Evolutionary conservation across 2,113 vertebrate genomes (phyloP).

Genomic region (Tragelaphus strepsiceros): DNA sequence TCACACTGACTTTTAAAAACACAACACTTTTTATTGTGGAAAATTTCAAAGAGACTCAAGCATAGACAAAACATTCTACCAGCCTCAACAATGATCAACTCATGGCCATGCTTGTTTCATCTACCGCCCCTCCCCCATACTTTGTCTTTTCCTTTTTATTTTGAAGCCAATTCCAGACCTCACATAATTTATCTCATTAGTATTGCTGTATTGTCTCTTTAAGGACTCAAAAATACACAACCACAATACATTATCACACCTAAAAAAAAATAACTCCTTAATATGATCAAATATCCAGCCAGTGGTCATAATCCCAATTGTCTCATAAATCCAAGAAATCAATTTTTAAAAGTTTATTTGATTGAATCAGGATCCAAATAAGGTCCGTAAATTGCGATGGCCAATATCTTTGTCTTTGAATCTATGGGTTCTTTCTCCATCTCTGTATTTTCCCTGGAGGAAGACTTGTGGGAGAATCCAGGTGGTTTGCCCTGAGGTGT

Average conservation of each 20-base stretch:
- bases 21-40: conserved; percentile 41
- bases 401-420: neutral
- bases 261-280: neutral
- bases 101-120: neutral
- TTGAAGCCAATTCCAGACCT: conserved; percentile 26
- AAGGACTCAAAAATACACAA: neutral
- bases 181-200: neutral
- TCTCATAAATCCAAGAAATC: neutral
- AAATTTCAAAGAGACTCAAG: conserved; percentile 48
- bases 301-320: neutral
- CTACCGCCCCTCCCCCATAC: neutral
- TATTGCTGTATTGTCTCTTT: neutral
- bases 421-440: neutral
- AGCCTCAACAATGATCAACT: neutral
- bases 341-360: neutral
- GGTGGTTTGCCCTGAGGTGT: neutral
- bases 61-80: neutral
- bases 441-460: neutral
- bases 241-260: neutral
- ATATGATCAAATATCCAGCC: neutral
- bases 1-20: conserved; percentile 8
- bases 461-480: neutral
- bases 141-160: conserved; percentile 23
- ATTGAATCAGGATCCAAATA: neutral
- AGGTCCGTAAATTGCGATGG: neutral